Conservation (phyloP, 1,140 invertebrate species). For the Calliphora vicina region DNA sequence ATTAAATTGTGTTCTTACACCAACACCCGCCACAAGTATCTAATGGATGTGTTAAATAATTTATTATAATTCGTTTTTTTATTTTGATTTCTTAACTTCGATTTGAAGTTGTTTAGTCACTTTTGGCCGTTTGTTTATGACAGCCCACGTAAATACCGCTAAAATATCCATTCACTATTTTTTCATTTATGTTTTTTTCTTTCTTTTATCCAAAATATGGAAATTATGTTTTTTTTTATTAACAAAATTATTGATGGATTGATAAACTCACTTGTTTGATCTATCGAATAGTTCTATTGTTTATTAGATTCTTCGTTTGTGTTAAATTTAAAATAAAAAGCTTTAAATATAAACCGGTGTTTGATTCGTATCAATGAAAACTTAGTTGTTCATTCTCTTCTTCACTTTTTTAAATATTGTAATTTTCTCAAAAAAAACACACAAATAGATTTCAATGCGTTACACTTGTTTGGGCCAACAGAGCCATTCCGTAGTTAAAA, state of each 20-base stretch:
- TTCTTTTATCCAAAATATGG: neutral
- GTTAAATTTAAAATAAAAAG: no score
- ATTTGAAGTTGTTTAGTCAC: neutral
- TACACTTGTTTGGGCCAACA: neutral
- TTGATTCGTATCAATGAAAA: no score
- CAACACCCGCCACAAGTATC: neutral
- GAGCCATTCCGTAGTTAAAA: constrained; percentile 26
- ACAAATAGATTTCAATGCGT: neutral
- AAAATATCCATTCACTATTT: neutral
- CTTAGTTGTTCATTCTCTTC: no score
- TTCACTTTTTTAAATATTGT: neutral
- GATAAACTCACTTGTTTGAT: neutral
- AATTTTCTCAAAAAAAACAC: no score
- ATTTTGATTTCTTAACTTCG: neutral
- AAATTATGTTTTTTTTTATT: neutral
- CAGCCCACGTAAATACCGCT: constrained; percentile 4
- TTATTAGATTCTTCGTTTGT: no score
- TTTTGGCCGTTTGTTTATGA: neutral
- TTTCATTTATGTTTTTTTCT: no score
- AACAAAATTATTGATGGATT: no score
- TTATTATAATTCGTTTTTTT: neutral
- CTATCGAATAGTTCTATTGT: no score
- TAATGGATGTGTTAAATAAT: neutral
- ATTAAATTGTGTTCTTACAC: neutral
- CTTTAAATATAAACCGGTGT: no score